Conservation (phyloP, 1,140 invertebrate species). For the Drosophila novamexicana region DNA sequence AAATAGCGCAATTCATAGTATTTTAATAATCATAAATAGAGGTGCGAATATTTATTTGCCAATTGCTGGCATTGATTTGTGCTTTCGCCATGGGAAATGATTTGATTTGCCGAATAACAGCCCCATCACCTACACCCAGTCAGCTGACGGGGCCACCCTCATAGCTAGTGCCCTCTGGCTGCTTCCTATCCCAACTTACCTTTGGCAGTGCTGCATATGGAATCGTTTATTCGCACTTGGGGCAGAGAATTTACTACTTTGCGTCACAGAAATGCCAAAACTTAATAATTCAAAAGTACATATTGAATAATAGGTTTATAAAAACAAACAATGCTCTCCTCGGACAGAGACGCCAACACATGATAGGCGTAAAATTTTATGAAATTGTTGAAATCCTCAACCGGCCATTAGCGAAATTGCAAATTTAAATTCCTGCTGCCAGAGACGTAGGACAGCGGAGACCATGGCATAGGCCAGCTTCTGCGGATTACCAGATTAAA, state of each 20-base stretch:
- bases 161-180: not conserved
- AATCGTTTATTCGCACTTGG: constrained; percentile 65
- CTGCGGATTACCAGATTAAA: constrained; percentile 22
- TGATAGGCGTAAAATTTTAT: constrained; percentile 74
- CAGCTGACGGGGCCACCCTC: constrained; percentile 3
- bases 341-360: constrained; percentile 49
- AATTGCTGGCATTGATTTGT: constrained; percentile 2
- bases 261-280: constrained; percentile 67
- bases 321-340: constrained; percentile 63
- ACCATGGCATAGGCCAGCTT: not conserved
- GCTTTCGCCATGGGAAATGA: constrained; percentile 21
- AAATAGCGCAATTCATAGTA: constrained; percentile 14
- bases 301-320: constrained; percentile 68
- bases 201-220: constrained; percentile 46
- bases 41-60: constrained; percentile 23
- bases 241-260: constrained; percentile 66
- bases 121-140: not conserved
- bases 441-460: not conserved
- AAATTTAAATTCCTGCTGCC: constrained; percentile 45
- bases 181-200: not conserved
- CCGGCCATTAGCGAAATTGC: constrained; percentile 53
- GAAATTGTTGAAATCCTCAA: constrained; percentile 60
- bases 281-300: constrained; percentile 70
- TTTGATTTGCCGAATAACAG: constrained; percentile 13
- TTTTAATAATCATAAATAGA: constrained; percentile 39